phyloP scores from a whole-genome alignment of 1,140 invertebrate genomes.

The Telenomus remus region DNA sequence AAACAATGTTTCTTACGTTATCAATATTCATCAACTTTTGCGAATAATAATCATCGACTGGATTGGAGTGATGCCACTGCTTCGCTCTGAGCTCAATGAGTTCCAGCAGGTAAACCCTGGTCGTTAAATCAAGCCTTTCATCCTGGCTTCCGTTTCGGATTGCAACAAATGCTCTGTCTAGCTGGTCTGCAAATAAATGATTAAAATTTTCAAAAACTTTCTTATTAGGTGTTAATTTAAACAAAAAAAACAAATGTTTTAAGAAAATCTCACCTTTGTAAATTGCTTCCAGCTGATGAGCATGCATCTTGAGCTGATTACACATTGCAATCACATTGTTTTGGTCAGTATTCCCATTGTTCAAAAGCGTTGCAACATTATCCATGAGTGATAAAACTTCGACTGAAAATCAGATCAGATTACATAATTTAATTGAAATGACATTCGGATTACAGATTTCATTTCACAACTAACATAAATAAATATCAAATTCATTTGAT shows the following conservation, averaged over 20 bases:
- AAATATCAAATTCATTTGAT: conserved; percentile 73
- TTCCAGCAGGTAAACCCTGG: conserved; percentile 89
- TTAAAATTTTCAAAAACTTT: no score
- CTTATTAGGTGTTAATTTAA: no score
- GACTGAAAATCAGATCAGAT: conserved; percentile 71
- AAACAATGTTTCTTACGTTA: conserved; percentile 73
- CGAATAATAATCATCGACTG: conserved; percentile 88
- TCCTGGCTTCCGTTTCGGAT: conserved; percentile 91
- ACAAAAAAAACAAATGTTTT: no score
- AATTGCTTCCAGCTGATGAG: conserved; percentile 83
- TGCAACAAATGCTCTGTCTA: conserved; percentile 85
- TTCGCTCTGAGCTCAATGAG: conserved; percentile 91
- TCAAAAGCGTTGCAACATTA: conserved; percentile 81
- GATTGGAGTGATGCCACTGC: conserved; percentile 87
- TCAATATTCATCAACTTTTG: conserved; percentile 85
- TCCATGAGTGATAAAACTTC: conserved; percentile 84
- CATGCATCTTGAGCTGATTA: conserved; percentile 83
- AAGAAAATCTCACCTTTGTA: conserved; percentile 82
- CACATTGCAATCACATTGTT: conserved; percentile 81
- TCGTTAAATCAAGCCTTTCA: conserved; percentile 84
- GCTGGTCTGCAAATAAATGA: conserved; percentile 76
- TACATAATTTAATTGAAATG: conserved; percentile 45
- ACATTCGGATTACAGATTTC: no score
- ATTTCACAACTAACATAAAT: conserved; percentile 64
- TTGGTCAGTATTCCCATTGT: conserved; percentile 79